Percentiles rank a stretch among this genome's conserved stretches.
These are phyloP conservation scores for Thalassarche chlororhynchos DNA, from an alignment of 2,113 vertebrate genomes.

Conservation along the genomic window DNA sequence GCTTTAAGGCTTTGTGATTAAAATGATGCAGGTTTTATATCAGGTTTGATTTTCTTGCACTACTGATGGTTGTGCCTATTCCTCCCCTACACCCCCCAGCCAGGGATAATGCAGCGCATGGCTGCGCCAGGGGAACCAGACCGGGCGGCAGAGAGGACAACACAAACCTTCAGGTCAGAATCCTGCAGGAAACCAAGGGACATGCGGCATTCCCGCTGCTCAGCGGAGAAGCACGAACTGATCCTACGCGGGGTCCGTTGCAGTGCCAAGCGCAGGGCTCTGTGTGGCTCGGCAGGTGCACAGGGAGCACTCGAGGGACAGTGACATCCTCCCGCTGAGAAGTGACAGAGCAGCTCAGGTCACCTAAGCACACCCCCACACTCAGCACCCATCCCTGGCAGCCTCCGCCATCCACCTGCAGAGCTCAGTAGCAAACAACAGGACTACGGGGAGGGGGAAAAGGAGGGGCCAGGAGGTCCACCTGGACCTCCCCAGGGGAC, in stretches of 20 bases:
- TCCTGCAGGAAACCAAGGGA: not conserved
- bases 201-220: fast-evolving
- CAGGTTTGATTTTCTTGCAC: not conserved
- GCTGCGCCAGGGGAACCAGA: not conserved
- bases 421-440: not conserved
- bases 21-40: not conserved
- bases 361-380: not conserved
- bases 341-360: not conserved
- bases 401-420: not conserved
- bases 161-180: not conserved
- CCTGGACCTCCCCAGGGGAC: not conserved
- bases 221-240: not conserved
- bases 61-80: not conserved
- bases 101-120: fast-evolving
- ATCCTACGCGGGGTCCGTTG: fast-evolving
- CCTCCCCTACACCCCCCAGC: not conserved
- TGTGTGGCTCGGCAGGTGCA: not conserved
- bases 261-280: not conserved
- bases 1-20: not conserved
- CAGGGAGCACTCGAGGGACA: not conserved
- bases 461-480: not conserved
- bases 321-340: not conserved
- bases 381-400: not conserved
- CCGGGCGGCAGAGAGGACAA: not conserved
- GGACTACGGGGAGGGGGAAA: not conserved